Conservation (phyloP, 2,888 invertebrate species). For the Temnothorax rugatulus region DNA sequence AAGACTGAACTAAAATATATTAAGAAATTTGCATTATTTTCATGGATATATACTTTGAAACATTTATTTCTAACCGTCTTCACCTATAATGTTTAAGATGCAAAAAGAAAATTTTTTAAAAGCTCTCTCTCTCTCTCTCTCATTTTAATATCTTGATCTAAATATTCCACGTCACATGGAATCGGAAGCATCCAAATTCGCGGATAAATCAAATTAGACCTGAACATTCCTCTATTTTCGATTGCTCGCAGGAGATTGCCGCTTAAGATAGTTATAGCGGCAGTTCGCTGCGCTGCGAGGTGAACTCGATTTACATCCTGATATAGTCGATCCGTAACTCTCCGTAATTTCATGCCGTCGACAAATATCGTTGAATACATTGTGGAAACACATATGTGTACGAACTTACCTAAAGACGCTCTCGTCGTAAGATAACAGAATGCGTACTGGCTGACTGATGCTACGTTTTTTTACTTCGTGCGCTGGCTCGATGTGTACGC, state of each 20-base stretch:
- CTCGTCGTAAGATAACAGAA: slow-evolving; percentile 94
- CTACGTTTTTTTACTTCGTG: slow-evolving; percentile 93
- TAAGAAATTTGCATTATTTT: background rate
- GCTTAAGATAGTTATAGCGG: slow-evolving; percentile 47
- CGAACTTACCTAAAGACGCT: slow-evolving; percentile 93
- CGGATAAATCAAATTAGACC: slow-evolving; percentile 34
- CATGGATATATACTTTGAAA: background rate
- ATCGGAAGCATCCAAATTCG: background rate
- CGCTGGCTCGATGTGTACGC: slow-evolving; percentile 93
- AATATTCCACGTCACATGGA: background rate
- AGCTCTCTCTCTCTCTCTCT: background rate
- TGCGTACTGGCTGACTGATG: slow-evolving; percentile 93
- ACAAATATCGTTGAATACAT: slow-evolving; percentile 8
- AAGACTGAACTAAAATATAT: background rate
- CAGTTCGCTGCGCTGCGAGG: slow-evolving; percentile 25
- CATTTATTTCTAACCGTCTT: background rate
- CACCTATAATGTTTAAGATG: background rate
- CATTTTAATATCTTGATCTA: background rate
- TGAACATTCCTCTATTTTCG: slow-evolving; percentile 30
- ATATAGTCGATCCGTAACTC: slow-evolving; percentile 43
- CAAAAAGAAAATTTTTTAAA: background rate
- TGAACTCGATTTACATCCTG: slow-evolving; percentile 26
- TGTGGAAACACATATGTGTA: background rate
- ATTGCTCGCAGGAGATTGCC: slow-evolving; percentile 42
- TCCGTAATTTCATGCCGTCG: slow-evolving; percentile 37